These are phyloP conservation scores for Rhombomys opimus DNA, from an alignment of 2,113 vertebrate genomes.

Conservation along the genomic window DNA sequence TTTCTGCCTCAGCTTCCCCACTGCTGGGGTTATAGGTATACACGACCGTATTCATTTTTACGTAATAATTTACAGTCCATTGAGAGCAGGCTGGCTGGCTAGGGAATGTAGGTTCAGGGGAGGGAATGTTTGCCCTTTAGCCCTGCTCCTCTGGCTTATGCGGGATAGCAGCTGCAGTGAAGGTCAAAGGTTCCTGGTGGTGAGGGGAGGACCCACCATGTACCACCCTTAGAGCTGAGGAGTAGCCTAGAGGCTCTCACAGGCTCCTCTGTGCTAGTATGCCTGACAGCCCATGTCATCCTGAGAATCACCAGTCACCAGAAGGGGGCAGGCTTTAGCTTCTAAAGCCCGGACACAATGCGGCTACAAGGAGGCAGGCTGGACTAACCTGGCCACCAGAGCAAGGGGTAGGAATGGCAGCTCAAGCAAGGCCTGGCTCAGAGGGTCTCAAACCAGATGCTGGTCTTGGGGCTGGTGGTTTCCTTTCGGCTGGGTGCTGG, in stretches of 20 bases:
- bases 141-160: background rate
- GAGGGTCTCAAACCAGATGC: background rate
- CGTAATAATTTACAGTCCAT: background rate
- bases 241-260: too few relatives aligned
- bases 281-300: background rate
- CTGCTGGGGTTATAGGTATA: background rate
- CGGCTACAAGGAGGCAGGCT: background rate
- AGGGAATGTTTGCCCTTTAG: background rate
- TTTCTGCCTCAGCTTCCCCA: background rate
- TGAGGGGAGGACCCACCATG: background rate
- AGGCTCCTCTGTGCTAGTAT: background rate
- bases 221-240: background rate
- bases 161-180: background rate
- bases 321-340: slow-evolving; percentile 81
- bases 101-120: background rate
- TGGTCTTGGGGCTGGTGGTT: too few relatives aligned
- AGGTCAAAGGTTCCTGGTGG: background rate
- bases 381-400: background rate
- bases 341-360: slow-evolving; percentile 56
- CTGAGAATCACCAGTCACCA: slow-evolving; percentile 68
- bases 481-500: too few relatives aligned
- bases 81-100: background rate
- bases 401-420: background rate
- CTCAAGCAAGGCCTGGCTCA: background rate
- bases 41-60: background rate